These are phyloP conservation scores for Agrotis puta DNA, from an alignment of 2,888 invertebrate species.

Conservation along the genomic window DNA sequence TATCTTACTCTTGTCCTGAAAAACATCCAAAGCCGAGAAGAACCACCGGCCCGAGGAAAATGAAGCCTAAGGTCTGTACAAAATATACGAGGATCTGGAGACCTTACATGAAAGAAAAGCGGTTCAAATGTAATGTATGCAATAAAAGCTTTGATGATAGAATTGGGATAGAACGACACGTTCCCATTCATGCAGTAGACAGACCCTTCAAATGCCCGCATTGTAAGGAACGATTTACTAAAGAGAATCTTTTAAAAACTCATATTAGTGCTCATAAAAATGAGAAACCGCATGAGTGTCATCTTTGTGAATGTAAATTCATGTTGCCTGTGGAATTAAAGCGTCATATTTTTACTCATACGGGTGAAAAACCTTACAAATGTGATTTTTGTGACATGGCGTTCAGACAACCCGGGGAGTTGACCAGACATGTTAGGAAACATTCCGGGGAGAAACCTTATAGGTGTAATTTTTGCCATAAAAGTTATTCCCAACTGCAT, in stretches of 20 bases:
- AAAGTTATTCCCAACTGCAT: conserved; percentile 27
- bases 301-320: conserved; percentile 27
- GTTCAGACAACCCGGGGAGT: conserved; percentile 33
- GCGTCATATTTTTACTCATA: conserved; percentile 39
- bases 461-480: conserved; percentile 33
- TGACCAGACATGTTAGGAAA: conserved; percentile 28
- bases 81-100: conserved; percentile 28
- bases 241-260: conserved; percentile 34
- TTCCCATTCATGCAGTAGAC: neutral
- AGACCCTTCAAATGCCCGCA: conserved; percentile 33
- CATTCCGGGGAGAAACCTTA: conserved; percentile 47
- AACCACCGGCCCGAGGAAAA: conserved; percentile 15
- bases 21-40: conserved; percentile 2
- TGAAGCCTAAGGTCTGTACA: conserved; percentile 31
- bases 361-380: conserved; percentile 38
- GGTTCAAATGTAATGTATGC: conserved; percentile 40
- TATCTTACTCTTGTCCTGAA: neutral
- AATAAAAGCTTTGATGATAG: conserved; percentile 7
- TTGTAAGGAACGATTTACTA: conserved; percentile 22
- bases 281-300: conserved; percentile 36
- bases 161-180: conserved; percentile 8
- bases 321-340: conserved; percentile 38
- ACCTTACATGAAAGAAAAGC: conserved; percentile 23
- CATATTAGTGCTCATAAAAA: conserved; percentile 42
- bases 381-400: conserved; percentile 34